Evolutionary conservation across 2,888 invertebrate genomes (phyloP), one percentile per base, ranked within the genome.

Genomic region (Aproaerema taeniolella): DNA sequence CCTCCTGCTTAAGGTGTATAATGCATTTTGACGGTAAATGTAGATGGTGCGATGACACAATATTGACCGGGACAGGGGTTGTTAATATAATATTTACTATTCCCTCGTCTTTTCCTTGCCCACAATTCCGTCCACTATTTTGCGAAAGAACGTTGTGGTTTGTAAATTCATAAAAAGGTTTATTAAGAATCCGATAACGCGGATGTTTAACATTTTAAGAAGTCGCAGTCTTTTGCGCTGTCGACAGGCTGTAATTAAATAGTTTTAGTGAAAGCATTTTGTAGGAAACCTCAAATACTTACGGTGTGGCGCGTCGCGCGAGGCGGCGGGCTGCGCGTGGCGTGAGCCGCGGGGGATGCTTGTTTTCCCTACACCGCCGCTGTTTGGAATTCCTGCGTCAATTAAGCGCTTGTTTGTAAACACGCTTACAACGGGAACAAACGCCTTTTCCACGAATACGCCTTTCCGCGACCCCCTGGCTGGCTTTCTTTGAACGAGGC

Each of bases 361-460:
- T 72, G 76, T 77, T 79, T 78, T 72, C 71, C 64, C 71, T 71
- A 56, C 67, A 57, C 58, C 55, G 62, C 42, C 64, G 50, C 49
- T 80, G 80, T 77, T 81, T 78, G 66, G 64, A 73, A 83, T 80
- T 80, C 77, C 62, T 68, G 56, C 58, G 70, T 74, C 75, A 79
- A 78, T 79, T 81, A 78, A 75, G 73, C 60, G 66, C 58, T 61
- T 79, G 74, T 81, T 82, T 80, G 73, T 80, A 80, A 75, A 80
- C 73, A 80, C 49, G 50, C 51, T 61, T 72, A 72, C 70, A 73
- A 59, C 54, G 59, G 53, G 58, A 52, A 67, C 58, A 50, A 57
- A 60, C 60, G 61, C 62, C 69, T 62, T 72, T 74, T 82, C 67
- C 78, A 67, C 55, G 59, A 78, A 77, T 61, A 54, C 56, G 53